phyloP scores from a whole-genome alignment of 2,888 invertebrate species.

The Drosophila algonquin region DNA sequence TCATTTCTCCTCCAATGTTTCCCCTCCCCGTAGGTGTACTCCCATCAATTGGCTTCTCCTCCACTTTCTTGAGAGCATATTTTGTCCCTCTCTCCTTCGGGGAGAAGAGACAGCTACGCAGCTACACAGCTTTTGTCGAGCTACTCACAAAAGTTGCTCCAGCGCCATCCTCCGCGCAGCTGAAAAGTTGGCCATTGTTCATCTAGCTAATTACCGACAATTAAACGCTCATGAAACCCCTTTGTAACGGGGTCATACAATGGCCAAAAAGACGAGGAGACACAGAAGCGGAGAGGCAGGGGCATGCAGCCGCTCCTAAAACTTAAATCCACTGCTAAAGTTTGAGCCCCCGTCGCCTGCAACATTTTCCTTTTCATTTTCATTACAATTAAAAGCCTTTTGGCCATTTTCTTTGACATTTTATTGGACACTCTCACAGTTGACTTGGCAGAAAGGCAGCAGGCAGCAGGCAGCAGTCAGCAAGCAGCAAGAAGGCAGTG shows the following conservation, averaged over 20 bases:
- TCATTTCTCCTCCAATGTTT: neutral
- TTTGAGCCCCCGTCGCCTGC: conserved; percentile 8
- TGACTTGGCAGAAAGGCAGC: conserved; percentile 35
- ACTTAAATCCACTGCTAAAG: conserved; percentile 22
- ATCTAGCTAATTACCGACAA: conserved; percentile 71
- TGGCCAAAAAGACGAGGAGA: conserved; percentile 3
- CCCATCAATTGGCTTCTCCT: neutral
- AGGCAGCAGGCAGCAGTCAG: conserved; percentile 5
- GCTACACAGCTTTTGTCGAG: neutral
- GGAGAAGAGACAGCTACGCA: neutral
- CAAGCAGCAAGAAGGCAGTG: neutral
- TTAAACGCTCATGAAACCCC: conserved; percentile 58
- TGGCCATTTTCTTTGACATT: conserved; percentile 73
- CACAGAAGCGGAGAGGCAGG: neutral
- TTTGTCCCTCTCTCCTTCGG: neutral
- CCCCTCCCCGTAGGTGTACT: neutral
- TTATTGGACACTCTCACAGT: conserved; percentile 57
- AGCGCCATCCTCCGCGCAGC: conserved; percentile 3
- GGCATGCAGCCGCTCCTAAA: neutral
- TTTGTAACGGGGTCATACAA: conserved; percentile 35
- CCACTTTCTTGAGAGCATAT: neutral
- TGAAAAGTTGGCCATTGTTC: conserved; percentile 51
- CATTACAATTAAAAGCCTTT: conserved; percentile 72
- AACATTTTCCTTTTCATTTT: conserved; percentile 53
- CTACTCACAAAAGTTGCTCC: conserved; percentile 17